A percentile compares a stretch with the other conserved stretches of the same genome.
phyloP scores from a whole-genome alignment of 2,888 invertebrate genomes.

The Patella depressa region DNA sequence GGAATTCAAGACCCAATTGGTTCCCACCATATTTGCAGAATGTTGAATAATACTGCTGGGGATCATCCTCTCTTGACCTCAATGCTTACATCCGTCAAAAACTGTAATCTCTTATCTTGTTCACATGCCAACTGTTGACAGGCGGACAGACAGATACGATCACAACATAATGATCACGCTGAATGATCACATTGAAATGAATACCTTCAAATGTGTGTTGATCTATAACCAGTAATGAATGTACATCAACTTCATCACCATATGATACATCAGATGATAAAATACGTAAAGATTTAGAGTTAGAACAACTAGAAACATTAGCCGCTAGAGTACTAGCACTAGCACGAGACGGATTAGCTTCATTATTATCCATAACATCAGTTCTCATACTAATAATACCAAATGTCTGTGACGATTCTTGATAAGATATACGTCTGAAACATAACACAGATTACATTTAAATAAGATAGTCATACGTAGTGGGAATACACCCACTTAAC shows the following conservation, averaged over 20 bases:
- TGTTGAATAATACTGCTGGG: too few species aligned
- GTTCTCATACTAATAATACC: conserved; percentile 92
- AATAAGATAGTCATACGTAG: too few species aligned
- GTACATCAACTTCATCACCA: conserved; percentile 90
- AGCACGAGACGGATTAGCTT: conserved; percentile 77
- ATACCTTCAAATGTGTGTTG: conserved; percentile 92
- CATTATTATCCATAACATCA: conserved; percentile 84
- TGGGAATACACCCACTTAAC: too few species aligned
- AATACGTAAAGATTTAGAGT: conserved; percentile 58
- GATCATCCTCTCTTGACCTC: too few species aligned
- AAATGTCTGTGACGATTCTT: conserved; percentile 85
- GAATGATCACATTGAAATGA: background rate
- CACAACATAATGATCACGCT: background rate
- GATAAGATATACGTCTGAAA: conserved; percentile 88
- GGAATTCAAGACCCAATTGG: too few species aligned
- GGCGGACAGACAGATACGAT: background rate
- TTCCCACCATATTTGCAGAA: too few species aligned
- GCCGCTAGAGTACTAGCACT: conserved; percentile 86
- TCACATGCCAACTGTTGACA: background rate
- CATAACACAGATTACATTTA: too few species aligned
- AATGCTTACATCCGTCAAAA: too few species aligned
- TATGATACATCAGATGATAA: conserved; percentile 74
- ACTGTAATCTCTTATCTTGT: too few species aligned
- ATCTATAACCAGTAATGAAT: conserved; percentile 88
- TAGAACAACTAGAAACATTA: conserved; percentile 74